A percentile compares a stretch with the other conserved stretches of the same genome.
Conservation (phyloP, 2,888 invertebrate genomes). For the Nipponacmea schrenckii region DNA sequence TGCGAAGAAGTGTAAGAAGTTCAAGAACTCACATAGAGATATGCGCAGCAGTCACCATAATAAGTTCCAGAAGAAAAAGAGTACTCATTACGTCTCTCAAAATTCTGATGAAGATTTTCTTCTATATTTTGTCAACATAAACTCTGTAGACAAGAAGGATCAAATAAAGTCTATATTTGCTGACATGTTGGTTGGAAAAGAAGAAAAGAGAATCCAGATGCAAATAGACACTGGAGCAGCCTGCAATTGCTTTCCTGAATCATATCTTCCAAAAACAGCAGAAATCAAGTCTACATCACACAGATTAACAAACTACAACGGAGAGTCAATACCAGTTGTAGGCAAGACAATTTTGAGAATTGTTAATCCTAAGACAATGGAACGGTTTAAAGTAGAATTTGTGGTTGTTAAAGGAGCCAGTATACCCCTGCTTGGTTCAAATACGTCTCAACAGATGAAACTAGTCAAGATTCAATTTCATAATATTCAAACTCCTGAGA, state of each 20-base stretch:
- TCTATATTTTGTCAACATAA: not conserved
- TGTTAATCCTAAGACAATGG: not conserved
- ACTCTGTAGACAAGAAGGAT: not conserved
- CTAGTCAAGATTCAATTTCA: not conserved
- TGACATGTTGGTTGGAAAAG: not conserved
- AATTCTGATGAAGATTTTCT: not conserved
- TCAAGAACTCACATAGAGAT: not conserved
- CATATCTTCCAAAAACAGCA: not conserved
- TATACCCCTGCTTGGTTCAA: not conserved
- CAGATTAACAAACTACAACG: not conserved
- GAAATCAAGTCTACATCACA: not conserved
- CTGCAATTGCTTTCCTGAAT: not conserved
- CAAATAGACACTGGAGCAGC: not conserved
- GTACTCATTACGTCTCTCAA: not conserved
- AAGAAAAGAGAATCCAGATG: not conserved
- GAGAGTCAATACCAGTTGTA: not conserved
- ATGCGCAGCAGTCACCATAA: too few species aligned
- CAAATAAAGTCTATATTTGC: not conserved
- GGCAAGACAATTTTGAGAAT: not conserved
- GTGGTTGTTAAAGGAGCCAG: not conserved
- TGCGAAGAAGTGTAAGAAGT: constrained; percentile 12
- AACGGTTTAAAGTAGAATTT: not conserved
- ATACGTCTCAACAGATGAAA: not conserved
- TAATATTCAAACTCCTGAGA: not conserved
- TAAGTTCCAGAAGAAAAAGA: not conserved